phyloP scores from a whole-genome alignment of 2,113 vertebrate genomes.

The Lathamus discolor region DNA sequence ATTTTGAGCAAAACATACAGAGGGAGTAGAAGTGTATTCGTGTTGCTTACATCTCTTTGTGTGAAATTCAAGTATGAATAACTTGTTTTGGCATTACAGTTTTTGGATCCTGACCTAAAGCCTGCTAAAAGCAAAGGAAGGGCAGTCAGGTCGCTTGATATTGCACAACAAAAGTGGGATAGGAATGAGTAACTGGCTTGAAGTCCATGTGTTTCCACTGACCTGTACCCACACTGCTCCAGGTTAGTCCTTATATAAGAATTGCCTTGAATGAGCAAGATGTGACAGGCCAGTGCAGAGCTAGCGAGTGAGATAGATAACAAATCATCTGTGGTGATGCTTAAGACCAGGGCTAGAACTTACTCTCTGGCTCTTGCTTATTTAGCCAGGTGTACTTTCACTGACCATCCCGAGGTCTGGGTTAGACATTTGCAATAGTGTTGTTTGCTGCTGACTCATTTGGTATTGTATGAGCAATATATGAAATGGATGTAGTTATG shows the following conservation, averaged over 20 bases:
- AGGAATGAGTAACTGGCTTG: background rate
- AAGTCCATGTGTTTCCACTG: background rate
- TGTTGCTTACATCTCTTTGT: background rate
- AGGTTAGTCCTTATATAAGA: background rate
- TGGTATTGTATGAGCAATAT: background rate
- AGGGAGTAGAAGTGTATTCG: background rate
- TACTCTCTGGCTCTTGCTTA: background rate
- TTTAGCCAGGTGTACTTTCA: background rate
- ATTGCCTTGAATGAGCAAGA: background rate
- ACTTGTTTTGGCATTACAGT: background rate
- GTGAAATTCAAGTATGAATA: background rate
- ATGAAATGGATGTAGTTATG: background rate
- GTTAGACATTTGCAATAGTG: background rate
- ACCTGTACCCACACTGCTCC: background rate
- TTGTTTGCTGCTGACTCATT: background rate
- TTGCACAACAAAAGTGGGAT: background rate
- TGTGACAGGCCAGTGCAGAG: background rate
- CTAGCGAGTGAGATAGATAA: background rate
- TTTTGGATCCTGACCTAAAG: background rate
- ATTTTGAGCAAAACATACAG: conserved; percentile 28
- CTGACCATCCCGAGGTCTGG: background rate
- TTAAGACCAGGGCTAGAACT: background rate
- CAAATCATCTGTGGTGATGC: background rate
- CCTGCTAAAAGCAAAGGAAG: background rate
- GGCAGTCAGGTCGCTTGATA: background rate